Percentiles rank a stretch among this genome's conserved stretches.
Conservation (phyloP, 2,888 invertebrate species). For the Halictus ligatus region DNA sequence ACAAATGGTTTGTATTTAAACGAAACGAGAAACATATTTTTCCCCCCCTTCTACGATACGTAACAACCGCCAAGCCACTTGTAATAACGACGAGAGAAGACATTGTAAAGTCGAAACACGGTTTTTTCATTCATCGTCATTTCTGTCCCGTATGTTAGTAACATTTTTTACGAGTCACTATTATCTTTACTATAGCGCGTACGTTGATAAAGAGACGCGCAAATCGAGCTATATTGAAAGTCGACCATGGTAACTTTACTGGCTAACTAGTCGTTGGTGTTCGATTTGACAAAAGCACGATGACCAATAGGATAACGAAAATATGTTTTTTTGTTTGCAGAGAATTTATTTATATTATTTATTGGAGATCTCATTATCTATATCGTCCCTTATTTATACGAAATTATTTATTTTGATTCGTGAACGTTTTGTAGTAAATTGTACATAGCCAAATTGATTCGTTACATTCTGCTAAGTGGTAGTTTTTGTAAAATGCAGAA, state of each 20-base stretch:
- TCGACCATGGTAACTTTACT: constrained; percentile 44
- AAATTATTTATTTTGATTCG: not conserved
- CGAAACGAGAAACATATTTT: constrained; percentile 37
- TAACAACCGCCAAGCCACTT: constrained; percentile 23
- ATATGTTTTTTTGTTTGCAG: not conserved
- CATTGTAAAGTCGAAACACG: constrained; percentile 38
- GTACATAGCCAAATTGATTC: not conserved
- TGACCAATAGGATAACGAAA: constrained; percentile 3
- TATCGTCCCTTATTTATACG: not conserved
- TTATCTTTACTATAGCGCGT: constrained; percentile 53
- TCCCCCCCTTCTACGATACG: constrained; percentile 19
- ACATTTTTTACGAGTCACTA: constrained; percentile 57
- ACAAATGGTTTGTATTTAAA: constrained; percentile 44
- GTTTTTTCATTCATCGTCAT: constrained; percentile 56
- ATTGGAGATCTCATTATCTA: not conserved
- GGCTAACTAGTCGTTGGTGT: constrained; percentile 25
- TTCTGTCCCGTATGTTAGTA: constrained; percentile 50
- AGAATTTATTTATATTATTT: constrained; percentile 6
- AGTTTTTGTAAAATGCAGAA: not conserved
- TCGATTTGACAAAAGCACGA: not conserved
- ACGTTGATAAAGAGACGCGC: constrained; percentile 30
- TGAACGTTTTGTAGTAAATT: not conserved
- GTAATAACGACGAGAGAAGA: constrained; percentile 32
- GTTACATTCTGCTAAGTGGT: not conserved
- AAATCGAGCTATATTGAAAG: constrained; percentile 18